Conservation (phyloP, 2,797 vertebrate species). For the Alca torda region DNA sequence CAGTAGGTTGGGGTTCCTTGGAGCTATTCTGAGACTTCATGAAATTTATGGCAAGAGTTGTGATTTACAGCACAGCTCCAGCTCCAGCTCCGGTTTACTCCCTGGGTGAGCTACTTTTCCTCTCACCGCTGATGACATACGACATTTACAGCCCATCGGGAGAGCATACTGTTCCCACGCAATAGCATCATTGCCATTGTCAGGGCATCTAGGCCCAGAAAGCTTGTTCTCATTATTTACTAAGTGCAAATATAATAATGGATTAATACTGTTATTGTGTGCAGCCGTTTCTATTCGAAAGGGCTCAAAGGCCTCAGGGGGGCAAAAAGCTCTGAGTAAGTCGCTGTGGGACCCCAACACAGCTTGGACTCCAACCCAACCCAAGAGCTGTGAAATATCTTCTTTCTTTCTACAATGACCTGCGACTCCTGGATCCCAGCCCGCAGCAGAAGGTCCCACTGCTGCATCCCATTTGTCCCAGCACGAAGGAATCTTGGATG, state of each 20-base stretch:
- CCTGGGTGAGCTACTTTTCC: neutral
- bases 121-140: neutral
- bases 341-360: neutral
- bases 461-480: slow-evolving; percentile 31
- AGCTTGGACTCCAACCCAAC: neutral
- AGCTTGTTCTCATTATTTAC: neutral
- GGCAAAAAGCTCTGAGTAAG: neutral
- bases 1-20: neutral
- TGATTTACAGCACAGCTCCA: neutral
- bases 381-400: neutral
- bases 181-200: neutral
- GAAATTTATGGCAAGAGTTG: neutral
- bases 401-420: neutral
- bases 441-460: neutral
- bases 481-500: slow-evolving; percentile 2
- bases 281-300: neutral
- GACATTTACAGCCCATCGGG: slow-evolving; percentile 5
- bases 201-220: neutral
- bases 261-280: neutral
- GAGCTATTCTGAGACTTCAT: neutral
- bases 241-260: neutral
- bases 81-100: slow-evolving; percentile 4
- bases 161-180: neutral
- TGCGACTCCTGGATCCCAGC: neutral
- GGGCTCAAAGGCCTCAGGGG: neutral